phyloP scores from a whole-genome alignment of 2,797 vertebrate species.

The Coranthus polyacanthus region DNA sequence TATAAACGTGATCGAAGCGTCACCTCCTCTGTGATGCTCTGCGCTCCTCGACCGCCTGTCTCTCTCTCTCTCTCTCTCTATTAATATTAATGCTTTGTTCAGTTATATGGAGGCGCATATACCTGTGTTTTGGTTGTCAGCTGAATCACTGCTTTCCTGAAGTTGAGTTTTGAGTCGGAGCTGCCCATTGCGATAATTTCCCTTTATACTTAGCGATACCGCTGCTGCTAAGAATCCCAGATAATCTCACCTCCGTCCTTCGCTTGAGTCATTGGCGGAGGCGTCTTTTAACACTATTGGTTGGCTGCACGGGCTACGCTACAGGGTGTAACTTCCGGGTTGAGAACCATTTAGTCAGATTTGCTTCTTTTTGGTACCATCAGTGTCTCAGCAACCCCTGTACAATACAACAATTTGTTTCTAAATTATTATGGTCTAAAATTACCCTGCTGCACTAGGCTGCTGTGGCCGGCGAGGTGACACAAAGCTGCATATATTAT shows the following conservation, averaged over 20 bases:
- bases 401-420: not conserved
- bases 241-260: slow-evolving; percentile 79
- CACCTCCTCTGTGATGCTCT: slow-evolving; percentile 67
- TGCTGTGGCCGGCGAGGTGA: no score
- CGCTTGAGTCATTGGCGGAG: slow-evolving; percentile 78
- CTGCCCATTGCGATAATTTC: slow-evolving; percentile 88
- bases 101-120: not conserved
- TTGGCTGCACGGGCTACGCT: slow-evolving; percentile 47
- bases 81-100: not conserved
- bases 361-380: slow-evolving; percentile 4
- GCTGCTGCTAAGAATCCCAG: slow-evolving; percentile 68
- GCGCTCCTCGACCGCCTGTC: slow-evolving; percentile 18
- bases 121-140: slow-evolving; percentile 99
- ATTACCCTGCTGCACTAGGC: no score
- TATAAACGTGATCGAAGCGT: slow-evolving; percentile 22
- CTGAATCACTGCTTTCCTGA: slow-evolving; percentile 98
- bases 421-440: not conserved
- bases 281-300: slow-evolving; percentile 68
- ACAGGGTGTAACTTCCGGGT: slow-evolving; percentile 78
- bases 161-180: slow-evolving; percentile 96
- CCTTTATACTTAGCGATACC: slow-evolving; percentile 59
- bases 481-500: no score
- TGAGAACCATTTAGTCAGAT: slow-evolving; percentile 5
- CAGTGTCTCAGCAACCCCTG: not conserved
- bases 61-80: not conserved